These are phyloP conservation scores for Corvus hawaiiensis DNA, from an alignment of 2,113 vertebrate genomes.

Conservation along the genomic window DNA sequence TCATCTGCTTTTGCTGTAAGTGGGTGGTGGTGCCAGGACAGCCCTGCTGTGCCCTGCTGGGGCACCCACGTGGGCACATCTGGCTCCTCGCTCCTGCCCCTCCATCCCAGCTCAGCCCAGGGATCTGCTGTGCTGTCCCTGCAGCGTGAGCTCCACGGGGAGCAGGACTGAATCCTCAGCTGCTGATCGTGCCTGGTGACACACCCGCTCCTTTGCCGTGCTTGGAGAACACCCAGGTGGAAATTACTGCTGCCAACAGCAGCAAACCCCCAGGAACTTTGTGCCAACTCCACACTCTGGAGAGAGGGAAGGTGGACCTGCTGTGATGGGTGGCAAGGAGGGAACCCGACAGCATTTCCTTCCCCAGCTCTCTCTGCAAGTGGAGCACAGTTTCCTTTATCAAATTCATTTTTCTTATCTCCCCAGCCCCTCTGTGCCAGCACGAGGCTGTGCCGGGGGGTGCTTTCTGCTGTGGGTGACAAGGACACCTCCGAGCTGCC, in stretches of 20 bases:
- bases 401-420: neutral
- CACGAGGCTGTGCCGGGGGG: neutral
- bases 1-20: neutral
- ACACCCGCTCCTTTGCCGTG: neutral
- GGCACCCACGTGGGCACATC: fast-evolving
- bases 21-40: neutral
- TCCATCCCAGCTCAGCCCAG: neutral
- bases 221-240: fast-evolving
- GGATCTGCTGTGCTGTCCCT: fast-evolving
- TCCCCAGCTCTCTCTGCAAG: neutral
- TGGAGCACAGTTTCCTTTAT: neutral
- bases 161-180: neutral
- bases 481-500: neutral
- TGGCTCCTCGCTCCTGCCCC: neutral
- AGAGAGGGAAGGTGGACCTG: neutral
- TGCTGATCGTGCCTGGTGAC: neutral
- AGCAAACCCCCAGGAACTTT: neutral
- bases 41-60: neutral
- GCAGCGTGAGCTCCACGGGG: fast-evolving
- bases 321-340: neutral
- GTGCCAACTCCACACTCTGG: neutral
- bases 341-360: neutral
- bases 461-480: neutral
- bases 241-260: neutral
- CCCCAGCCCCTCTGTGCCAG: fast-evolving